Percentiles rank a stretch among this genome's conserved stretches.
phyloP scores from a whole-genome alignment of 2,888 invertebrate genomes.

The Aleiodes testaceus region DNA sequence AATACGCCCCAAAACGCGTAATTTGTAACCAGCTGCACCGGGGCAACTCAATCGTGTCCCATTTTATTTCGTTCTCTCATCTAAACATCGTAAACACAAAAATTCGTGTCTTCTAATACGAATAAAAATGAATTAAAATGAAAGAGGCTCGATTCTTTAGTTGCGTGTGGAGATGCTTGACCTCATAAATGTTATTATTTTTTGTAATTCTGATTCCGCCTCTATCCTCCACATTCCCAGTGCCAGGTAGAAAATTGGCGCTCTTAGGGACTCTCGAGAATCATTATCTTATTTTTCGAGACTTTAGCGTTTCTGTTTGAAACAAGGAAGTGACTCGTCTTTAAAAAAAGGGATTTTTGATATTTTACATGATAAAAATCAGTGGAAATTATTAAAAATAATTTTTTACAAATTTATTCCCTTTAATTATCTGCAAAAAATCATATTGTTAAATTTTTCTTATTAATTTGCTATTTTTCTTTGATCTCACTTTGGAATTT shows the following conservation, averaged over 20 bases:
- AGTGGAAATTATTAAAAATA: too few relatives aligned
- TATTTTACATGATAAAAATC: not conserved
- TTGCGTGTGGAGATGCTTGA: not conserved
- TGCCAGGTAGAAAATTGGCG: conserved; percentile 25
- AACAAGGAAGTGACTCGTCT: too few relatives aligned
- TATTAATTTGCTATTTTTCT: not conserved
- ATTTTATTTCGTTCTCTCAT: conserved; percentile 45
- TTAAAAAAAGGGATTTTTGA: conserved; percentile 22
- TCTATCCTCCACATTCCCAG: not conserved
- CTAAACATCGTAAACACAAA: conserved; percentile 3
- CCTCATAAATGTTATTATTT: conserved; percentile 4
- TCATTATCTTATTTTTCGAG: conserved; percentile 5
- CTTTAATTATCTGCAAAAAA: too few relatives aligned
- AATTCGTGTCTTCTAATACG: not conserved
- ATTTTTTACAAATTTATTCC: too few relatives aligned
- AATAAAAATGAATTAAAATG: not conserved
- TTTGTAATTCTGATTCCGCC: not conserved
- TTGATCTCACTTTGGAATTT: conserved; percentile 37
- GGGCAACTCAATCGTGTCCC: conserved; percentile 48
- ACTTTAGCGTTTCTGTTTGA: conserved; percentile 5
- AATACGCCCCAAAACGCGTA: conserved; percentile 49
- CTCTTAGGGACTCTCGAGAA: not conserved
- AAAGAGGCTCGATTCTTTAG: not conserved
- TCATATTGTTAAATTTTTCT: not conserved
- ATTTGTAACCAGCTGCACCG: conserved; percentile 46